Conservation (phyloP, 2,888 invertebrate species). For the Bursaphelenchus okinawaensis region DNA sequence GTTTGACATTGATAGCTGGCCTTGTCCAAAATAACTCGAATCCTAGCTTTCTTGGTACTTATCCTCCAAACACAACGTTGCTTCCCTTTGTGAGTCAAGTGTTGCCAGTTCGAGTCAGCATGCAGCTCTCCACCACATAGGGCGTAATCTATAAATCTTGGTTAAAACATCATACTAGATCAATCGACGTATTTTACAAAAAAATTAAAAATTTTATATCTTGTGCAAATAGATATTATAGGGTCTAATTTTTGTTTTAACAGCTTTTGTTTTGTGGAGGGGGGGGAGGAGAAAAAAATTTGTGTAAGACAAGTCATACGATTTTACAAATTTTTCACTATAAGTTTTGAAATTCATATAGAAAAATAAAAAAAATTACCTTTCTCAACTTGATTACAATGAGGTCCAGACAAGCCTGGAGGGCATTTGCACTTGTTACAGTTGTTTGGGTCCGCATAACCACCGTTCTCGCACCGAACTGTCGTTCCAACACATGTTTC, state of each 20-base stretch:
- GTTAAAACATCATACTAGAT: too few species aligned
- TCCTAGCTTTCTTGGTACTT: conserved; percentile 35
- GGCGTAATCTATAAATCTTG: conserved; percentile 19
- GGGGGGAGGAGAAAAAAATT: too few species aligned
- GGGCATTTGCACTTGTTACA: conserved; percentile 49
- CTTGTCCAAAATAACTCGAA: conserved; percentile 41
- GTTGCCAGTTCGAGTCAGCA: conserved; percentile 45
- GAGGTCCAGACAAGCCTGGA: conserved; percentile 18
- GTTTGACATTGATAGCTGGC: conserved; percentile 45
- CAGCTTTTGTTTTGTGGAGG: too few species aligned
- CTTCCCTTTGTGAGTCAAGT: conserved; percentile 50
- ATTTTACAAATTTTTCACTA: neutral
- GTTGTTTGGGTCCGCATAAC: conserved; percentile 51
- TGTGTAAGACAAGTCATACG: too few species aligned
- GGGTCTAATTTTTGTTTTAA: too few species aligned
- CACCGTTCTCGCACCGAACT: conserved; percentile 40
- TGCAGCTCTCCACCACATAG: conserved; percentile 44
- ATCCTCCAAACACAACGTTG: conserved; percentile 50
- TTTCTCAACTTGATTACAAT: conserved; percentile 19
- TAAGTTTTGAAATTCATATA: neutral
- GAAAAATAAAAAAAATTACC: conserved; percentile 1
- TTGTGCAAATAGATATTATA: too few species aligned
- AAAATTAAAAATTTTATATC: too few species aligned
- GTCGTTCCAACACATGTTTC: conserved; percentile 34
- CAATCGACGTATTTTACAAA: too few species aligned